phyloP scores from a whole-genome alignment of 2,113 vertebrate species.

The Proteles cristata region DNA sequence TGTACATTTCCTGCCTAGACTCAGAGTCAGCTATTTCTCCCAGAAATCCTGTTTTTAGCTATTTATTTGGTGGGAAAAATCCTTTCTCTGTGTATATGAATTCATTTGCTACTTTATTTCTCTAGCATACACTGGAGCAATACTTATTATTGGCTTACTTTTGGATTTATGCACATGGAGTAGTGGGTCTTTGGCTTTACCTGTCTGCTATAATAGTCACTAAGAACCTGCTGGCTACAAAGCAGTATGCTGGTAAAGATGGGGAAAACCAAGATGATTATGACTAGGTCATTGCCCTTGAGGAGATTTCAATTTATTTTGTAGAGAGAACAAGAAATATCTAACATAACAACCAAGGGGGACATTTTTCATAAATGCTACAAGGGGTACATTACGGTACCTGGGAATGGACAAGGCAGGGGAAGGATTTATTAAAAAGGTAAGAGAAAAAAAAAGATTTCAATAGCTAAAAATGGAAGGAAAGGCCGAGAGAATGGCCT shows the following conservation, averaged over 20 bases:
- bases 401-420: neutral
- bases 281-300: neutral
- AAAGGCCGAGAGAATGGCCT: neutral
- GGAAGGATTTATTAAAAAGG: slow-evolving; percentile 15
- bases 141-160: neutral
- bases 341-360: neutral
- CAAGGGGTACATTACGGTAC: neutral
- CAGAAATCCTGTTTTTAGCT: neutral
- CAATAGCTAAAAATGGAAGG: slow-evolving; percentile 10
- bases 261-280: slow-evolving; percentile 23
- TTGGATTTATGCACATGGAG: neutral
- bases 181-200: neutral
- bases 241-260: neutral
- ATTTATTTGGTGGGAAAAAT: neutral
- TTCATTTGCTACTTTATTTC: slow-evolving; percentile 30
- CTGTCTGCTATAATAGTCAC: slow-evolving; percentile 15
- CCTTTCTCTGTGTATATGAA: neutral
- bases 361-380: neutral
- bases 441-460: neutral
- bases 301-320: neutral
- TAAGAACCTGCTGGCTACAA: slow-evolving; percentile 42
- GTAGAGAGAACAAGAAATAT: neutral
- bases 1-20: neutral
- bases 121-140: neutral
- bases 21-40: neutral